Conservation (phyloP, 2,113 vertebrate genomes). For the Stomatorhinus ivindoensis region DNA sequence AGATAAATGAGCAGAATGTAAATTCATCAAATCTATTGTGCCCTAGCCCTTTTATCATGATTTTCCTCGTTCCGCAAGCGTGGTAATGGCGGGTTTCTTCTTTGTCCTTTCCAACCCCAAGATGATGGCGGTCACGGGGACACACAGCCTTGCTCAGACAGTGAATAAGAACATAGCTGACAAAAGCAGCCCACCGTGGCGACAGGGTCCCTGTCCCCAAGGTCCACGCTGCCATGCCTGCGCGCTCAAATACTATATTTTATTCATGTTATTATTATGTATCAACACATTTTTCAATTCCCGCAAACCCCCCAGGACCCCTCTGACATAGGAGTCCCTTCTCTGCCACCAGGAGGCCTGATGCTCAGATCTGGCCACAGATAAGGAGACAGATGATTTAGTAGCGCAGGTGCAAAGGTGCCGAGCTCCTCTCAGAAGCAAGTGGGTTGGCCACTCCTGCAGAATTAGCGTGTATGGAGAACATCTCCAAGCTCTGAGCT, state of each 20-base stretch:
- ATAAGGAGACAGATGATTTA: constrained; percentile 40
- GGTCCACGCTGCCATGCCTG: background rate
- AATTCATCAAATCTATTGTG: background rate
- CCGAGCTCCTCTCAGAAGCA: constrained; percentile 30
- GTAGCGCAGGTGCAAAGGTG: constrained; percentile 19
- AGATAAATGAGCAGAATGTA: background rate
- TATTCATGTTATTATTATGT: constrained; percentile 9
- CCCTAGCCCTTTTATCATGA: background rate
- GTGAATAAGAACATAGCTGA: background rate
- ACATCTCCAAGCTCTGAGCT: constrained; percentile 14
- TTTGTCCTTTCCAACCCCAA: background rate
- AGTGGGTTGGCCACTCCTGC: constrained; percentile 24
- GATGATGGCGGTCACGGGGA: constrained; percentile 26
- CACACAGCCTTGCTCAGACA: background rate
- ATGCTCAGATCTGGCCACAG: constrained; percentile 61
- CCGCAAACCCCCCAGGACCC: background rate
- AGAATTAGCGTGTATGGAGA: constrained; percentile 18
- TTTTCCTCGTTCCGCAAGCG: background rate
- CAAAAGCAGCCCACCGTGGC: background rate
- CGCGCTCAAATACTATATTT: background rate
- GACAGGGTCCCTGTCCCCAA: no score
- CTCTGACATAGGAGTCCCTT: constrained; percentile 62
- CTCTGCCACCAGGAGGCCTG: constrained; percentile 55
- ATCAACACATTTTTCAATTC: constrained; percentile 2
- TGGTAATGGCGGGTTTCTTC: background rate